phyloP scores from a whole-genome alignment of 2,797 vertebrate genomes.

The Acanthornis magna region DNA sequence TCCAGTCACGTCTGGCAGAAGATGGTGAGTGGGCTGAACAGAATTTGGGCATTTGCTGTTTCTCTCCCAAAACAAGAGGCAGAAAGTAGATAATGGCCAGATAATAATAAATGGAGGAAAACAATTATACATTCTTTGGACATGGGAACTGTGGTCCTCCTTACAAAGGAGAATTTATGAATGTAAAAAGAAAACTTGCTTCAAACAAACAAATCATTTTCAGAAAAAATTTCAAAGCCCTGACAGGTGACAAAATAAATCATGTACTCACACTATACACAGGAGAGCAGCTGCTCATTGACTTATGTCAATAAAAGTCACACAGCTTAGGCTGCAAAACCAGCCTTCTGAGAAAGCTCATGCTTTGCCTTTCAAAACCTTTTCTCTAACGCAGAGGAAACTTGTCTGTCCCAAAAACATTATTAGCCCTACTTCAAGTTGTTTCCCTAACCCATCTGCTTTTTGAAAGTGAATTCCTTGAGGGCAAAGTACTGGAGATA shows the following conservation, averaged over 20 bases:
- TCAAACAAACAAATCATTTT: neutral
- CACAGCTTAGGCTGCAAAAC: neutral
- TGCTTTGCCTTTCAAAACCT: neutral
- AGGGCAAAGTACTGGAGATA: neutral
- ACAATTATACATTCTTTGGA: neutral
- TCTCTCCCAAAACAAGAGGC: neutral
- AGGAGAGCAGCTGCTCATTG: neutral
- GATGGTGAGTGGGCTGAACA: neutral
- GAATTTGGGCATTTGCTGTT: neutral
- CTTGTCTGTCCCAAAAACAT: neutral
- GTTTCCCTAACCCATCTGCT: neutral
- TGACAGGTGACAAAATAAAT: neutral
- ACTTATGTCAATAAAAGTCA: neutral
- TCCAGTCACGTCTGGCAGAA: neutral
- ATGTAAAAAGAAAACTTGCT: neutral
- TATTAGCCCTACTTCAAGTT: neutral
- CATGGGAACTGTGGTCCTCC: neutral
- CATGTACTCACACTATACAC: neutral
- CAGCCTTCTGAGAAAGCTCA: neutral
- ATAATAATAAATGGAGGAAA: neutral
- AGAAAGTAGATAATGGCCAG: neutral
- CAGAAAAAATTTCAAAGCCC: neutral
- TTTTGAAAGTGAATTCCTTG: neutral
- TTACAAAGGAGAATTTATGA: neutral
- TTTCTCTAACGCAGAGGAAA: neutral